Evolutionary conservation across 2,888 invertebrate species (phyloP).

Genomic region (Zonitis immaculata): DNA sequence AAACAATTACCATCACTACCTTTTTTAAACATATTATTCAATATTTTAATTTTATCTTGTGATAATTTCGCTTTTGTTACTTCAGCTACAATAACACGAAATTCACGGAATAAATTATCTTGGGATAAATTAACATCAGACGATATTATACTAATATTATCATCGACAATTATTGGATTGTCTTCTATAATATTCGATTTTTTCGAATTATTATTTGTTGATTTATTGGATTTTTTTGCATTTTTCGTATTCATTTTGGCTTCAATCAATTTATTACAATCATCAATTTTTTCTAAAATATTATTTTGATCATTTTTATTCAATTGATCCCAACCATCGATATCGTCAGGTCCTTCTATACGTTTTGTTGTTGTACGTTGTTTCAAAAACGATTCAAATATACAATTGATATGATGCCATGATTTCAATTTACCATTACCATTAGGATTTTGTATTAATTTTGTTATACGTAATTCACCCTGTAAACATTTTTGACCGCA

Average conservation of each 20-base stretch:
- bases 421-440: slow-evolving; percentile 71
- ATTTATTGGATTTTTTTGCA: slow-evolving; percentile 6
- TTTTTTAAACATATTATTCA: slow-evolving; percentile 63
- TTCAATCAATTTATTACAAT: slow-evolving; percentile 54
- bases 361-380: slow-evolving; percentile 78
- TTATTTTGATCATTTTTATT: slow-evolving; percentile 62
- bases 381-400: slow-evolving; percentile 72
- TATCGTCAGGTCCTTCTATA: slow-evolving; percentile 70
- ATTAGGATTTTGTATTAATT: slow-evolving; percentile 73
- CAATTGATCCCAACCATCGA: slow-evolving; percentile 70
- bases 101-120: slow-evolving; percentile 73
- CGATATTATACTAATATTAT: background rate
- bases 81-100: slow-evolving; percentile 72
- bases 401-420: slow-evolving; percentile 76
- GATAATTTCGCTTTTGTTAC: slow-evolving; percentile 76
- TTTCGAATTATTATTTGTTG: slow-evolving; percentile 1
- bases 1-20: slow-evolving; percentile 61
- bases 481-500: slow-evolving; percentile 75
- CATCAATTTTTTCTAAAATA: slow-evolving; percentile 61
- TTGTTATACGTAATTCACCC: slow-evolving; percentile 71
- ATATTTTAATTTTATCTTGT: slow-evolving; percentile 70
- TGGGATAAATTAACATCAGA: background rate
- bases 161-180: background rate
- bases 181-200: background rate
- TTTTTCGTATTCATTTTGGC: slow-evolving; percentile 1